Conservation (phyloP, 2,113 vertebrate genomes). For the Xenotilapia leptura region DNA sequence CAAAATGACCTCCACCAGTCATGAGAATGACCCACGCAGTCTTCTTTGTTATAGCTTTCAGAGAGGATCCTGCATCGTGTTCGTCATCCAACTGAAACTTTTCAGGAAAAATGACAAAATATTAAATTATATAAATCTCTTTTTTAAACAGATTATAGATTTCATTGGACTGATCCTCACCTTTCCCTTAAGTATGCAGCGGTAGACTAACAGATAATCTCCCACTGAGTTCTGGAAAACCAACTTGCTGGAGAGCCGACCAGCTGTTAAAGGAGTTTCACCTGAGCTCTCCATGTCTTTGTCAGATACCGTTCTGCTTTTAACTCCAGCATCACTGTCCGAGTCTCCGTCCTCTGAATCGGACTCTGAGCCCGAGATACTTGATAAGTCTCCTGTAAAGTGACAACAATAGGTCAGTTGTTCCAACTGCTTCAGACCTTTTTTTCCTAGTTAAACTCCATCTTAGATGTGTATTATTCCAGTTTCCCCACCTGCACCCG, state of each 20-base stretch:
- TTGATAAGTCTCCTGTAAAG: constrained; percentile 86
- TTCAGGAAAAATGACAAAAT: neutral
- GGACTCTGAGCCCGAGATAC: constrained; percentile 90
- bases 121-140: neutral
- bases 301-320: neutral
- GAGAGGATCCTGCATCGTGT: constrained; percentile 50
- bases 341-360: constrained; percentile 72
- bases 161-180: constrained; percentile 62
- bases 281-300: neutral
- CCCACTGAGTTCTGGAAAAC: constrained; percentile 79
- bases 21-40: constrained; percentile 84
- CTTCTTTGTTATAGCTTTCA: constrained; percentile 66
- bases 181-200: constrained; percentile 74
- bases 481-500: constrained; percentile 61
- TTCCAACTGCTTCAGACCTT: neutral
- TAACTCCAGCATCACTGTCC: constrained; percentile 33
- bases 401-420: neutral
- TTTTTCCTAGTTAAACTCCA: neutral
- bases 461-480: neutral
- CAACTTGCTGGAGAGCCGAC: constrained; percentile 64
- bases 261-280: neutral
- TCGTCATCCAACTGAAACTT: constrained; percentile 29
- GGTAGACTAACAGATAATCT: constrained; percentile 78
- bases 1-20: constrained; percentile 94
- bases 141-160: neutral